These are phyloP conservation scores for Yoshiicerus persimilis DNA, from an alignment of 1,140 invertebrate genomes.

Conservation along the genomic window DNA sequence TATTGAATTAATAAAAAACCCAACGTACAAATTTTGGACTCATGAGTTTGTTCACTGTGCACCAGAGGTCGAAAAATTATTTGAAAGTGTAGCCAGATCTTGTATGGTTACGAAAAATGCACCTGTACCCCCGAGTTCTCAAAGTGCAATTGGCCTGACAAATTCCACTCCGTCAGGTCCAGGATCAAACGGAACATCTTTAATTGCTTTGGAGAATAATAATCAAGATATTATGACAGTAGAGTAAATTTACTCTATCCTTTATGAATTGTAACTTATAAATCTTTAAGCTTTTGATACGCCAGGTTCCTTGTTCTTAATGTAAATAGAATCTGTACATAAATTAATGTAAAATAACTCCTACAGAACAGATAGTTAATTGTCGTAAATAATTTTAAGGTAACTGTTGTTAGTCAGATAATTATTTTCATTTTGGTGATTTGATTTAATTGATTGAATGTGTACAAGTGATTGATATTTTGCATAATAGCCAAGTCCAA, in stretches of 20 bases:
- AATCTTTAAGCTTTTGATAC: neutral
- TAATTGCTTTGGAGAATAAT: neutral
- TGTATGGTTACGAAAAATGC: conserved; percentile 69
- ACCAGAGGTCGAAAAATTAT: conserved; percentile 97
- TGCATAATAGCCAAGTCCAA: neutral
- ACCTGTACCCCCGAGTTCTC: neutral
- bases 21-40: conserved; percentile 98
- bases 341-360: neutral
- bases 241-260: neutral
- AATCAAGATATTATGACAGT: conserved; percentile 5
- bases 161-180: neutral
- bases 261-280: neutral
- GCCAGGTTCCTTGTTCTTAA: neutral
- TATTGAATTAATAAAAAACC: conserved; percentile 98
- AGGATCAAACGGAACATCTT: conserved; percentile 30
- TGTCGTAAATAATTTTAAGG: neutral
- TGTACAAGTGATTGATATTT: neutral
- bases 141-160: neutral
- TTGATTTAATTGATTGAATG: neutral
- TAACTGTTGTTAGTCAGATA: neutral
- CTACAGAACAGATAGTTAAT: neutral
- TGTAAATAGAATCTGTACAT: neutral
- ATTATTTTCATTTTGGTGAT: neutral
- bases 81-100: conserved; percentile 90
- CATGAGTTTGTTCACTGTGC: conserved; percentile 99